A percentile compares a stretch with the other conserved stretches of the same genome.
These are phyloP conservation scores for Melikaiella ostensackeni DNA, from an alignment of 2,888 invertebrate genomes.

Conservation along the genomic window DNA sequence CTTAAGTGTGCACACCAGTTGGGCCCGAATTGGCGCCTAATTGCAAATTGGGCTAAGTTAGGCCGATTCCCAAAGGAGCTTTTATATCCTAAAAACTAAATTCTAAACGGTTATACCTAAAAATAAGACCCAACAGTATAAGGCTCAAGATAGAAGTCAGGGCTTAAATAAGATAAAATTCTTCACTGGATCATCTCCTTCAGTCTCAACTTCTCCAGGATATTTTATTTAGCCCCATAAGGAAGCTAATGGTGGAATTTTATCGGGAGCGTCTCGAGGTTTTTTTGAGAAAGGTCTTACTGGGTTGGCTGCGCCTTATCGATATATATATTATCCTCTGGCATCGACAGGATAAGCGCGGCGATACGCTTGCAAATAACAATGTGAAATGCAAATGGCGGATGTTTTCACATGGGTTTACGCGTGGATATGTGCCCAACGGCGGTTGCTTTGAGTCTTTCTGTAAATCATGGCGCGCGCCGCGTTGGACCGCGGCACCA, in stretches of 20 bases:
- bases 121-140: no score
- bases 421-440: constrained; percentile 53
- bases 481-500: constrained; percentile 36
- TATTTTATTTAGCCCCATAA: neutral
- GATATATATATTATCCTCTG: constrained; percentile 48
- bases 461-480: constrained; percentile 62
- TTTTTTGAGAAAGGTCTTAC: constrained; percentile 10
- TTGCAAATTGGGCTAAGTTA: no score
- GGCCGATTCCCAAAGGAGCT: no score
- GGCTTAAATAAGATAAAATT: no score
- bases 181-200: neutral
- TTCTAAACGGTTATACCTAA: no score
- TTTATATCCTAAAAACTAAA: no score
- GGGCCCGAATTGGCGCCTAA: no score
- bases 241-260: neutral
- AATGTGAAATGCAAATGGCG: constrained; percentile 59
- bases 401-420: constrained; percentile 59
- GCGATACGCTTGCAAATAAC: constrained; percentile 51
- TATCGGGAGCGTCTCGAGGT: neutral
- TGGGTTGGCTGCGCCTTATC: constrained; percentile 39
- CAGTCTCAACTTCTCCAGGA: neutral
- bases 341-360: constrained; percentile 51
- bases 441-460: constrained; percentile 61
- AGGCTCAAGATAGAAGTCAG: no score
- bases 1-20: no score